Evolutionary conservation across 2,888 invertebrate species (phyloP).

Genomic region (Macroteleia sp.): DNA sequence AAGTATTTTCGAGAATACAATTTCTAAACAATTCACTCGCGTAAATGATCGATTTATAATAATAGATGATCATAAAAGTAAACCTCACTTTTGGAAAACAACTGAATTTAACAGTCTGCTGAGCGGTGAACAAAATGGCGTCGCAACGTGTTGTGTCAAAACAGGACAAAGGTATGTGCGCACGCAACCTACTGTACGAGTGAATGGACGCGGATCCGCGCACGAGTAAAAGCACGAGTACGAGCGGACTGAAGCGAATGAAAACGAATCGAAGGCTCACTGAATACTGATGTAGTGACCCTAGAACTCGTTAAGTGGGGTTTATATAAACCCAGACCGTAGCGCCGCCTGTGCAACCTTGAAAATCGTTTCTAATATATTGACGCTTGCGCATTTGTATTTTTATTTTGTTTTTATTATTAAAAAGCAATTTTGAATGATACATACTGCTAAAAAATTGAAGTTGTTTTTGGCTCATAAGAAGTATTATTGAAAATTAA

Average conservation of each 20-base stretch:
- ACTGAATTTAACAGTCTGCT: no score
- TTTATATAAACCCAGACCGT: conserved; percentile 28
- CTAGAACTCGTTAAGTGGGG: conserved; percentile 13
- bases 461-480: no score
- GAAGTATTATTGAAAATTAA: no score
- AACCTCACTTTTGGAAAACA: no score
- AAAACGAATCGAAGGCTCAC: conserved; percentile 14
- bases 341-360: conserved; percentile 37
- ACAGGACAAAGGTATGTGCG: conserved; percentile 42
- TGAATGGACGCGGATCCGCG: background rate
- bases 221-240: conserved; percentile 17
- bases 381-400: conserved; percentile 33
- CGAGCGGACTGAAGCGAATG: conserved; percentile 10
- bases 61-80: no score
- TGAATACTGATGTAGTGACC: conserved; percentile 29
- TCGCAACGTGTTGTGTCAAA: conserved; percentile 19
- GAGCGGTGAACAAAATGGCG: conserved; percentile 45
- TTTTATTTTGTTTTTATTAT: no score
- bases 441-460: no score
- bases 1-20: no score
- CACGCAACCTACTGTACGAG: conserved; percentile 21
- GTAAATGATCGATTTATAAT: no score
- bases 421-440: no score
- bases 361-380: conserved; percentile 1
- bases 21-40: no score